These are phyloP conservation scores for Saguinus imperator DNA, from an alignment of 2,113 vertebrate species.

Conservation along the genomic window DNA sequence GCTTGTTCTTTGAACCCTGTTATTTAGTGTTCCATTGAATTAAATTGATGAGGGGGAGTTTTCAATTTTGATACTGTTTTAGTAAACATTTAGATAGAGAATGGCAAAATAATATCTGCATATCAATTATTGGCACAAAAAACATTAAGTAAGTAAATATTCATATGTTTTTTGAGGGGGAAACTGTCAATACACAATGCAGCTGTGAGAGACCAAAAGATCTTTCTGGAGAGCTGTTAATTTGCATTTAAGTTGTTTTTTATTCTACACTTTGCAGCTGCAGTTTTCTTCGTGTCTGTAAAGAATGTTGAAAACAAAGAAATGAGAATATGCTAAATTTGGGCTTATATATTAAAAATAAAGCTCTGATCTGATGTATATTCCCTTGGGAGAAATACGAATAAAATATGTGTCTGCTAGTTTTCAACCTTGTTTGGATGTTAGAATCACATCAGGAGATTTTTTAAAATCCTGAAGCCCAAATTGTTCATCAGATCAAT, in stretches of 20 bases:
- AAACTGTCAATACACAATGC: background rate
- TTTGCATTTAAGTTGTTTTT: conserved; percentile 6
- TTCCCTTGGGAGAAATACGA: background rate
- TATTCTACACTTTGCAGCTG: background rate
- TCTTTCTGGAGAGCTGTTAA: background rate
- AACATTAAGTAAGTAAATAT: conserved; percentile 23
- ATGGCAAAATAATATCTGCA: background rate
- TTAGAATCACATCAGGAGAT: background rate
- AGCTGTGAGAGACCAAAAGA: background rate
- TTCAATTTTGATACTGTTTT: background rate
- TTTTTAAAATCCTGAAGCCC: background rate
- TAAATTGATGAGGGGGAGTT: conserved; percentile 34
- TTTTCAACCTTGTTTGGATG: background rate
- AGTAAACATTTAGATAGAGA: conserved; percentile 54
- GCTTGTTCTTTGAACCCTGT: conserved; percentile 6
- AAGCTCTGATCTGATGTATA: background rate
- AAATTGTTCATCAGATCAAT: background rate
- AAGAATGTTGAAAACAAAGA: background rate
- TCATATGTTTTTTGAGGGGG: background rate
- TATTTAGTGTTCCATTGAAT: background rate
- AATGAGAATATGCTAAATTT: background rate
- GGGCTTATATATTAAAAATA: background rate
- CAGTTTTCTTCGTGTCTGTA: background rate
- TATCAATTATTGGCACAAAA: background rate
- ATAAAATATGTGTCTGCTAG: background rate